These are phyloP conservation scores for Channallabes apus DNA, from an alignment of 2,797 vertebrate genomes.

Conservation along the genomic window DNA sequence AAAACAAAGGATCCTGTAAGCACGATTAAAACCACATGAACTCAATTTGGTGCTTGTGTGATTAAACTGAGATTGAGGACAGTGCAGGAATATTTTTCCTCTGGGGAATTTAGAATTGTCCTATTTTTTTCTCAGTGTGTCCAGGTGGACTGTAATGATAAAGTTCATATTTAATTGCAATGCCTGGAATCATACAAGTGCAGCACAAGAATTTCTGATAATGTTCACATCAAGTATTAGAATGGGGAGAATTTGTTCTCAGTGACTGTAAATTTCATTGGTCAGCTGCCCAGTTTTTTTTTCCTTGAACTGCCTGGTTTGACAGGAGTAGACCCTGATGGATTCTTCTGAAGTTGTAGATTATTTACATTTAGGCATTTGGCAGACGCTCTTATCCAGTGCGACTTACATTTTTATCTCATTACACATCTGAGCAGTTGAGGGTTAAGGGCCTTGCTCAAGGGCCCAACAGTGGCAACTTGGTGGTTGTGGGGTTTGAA, in stretches of 20 bases:
- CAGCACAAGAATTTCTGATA: background rate
- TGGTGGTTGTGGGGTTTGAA: too few species aligned
- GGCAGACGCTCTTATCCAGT: too few species aligned
- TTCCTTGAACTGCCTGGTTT: background rate
- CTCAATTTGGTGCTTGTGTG: background rate
- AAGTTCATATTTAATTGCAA: background rate
- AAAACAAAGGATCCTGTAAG: background rate
- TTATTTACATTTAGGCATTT: too few species aligned
- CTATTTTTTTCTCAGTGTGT: background rate
- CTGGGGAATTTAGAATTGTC: background rate
- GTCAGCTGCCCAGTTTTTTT: background rate
- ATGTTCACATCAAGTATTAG: background rate
- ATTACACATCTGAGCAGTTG: too few species aligned
- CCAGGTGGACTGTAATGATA: background rate
- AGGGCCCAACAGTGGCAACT: too few species aligned
- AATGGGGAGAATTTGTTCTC: background rate
- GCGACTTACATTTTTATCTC: too few species aligned
- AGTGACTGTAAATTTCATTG: background rate
- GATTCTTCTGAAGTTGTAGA: background rate
- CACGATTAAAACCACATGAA: background rate
- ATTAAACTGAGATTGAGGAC: conserved; percentile 1
- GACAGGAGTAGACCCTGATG: background rate
- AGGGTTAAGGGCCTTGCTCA: too few species aligned
- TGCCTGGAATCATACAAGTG: background rate
- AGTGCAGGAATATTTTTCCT: background rate